A percentile compares a stretch with the other conserved stretches of the same genome.
These are phyloP conservation scores for Beaufortia kweichowensis DNA, from an alignment of 2,113 vertebrate species.

Conservation along the genomic window DNA sequence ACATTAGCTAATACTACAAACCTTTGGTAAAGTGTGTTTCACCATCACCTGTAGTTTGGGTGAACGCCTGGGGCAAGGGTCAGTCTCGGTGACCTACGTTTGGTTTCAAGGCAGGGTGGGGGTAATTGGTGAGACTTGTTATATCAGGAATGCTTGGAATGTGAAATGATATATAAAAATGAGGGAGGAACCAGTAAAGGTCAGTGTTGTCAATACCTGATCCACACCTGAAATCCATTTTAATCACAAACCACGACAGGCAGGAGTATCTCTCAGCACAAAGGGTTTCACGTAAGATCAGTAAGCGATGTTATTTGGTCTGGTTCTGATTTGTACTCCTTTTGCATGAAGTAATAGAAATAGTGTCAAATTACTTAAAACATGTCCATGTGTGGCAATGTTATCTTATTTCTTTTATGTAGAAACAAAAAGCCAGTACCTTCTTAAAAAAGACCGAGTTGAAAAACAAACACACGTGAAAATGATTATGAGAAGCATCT, in stretches of 20 bases:
- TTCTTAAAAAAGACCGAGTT: too few species aligned
- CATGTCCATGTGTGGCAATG: too few species aligned
- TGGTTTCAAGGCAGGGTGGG: slow-evolving; percentile 24
- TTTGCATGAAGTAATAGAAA: neutral
- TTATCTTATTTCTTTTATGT: too few species aligned
- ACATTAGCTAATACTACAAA: neutral
- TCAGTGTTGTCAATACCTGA: slow-evolving; percentile 48
- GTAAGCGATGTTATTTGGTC: neutral
- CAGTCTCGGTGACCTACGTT: slow-evolving; percentile 20
- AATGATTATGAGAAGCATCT: too few species aligned
- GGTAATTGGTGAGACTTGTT: slow-evolving; percentile 24
- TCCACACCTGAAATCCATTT: slow-evolving; percentile 27
- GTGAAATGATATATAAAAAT: slow-evolving; percentile 46
- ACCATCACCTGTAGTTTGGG: neutral
- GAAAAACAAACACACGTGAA: too few species aligned
- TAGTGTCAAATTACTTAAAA: too few species aligned
- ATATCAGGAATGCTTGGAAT: slow-evolving; percentile 53
- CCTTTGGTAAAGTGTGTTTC: neutral
- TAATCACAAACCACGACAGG: slow-evolving; percentile 17
- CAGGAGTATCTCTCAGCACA: slow-evolving; percentile 11
- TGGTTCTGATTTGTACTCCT: neutral
- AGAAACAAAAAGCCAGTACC: too few species aligned
- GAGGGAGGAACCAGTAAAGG: slow-evolving; percentile 22
- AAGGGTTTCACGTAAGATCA: neutral
- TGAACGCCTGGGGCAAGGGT: slow-evolving; percentile 8